Percentiles rank a stretch among this genome's conserved stretches.
Conservation (phyloP, 1,140 invertebrate species). For the Teleopsis dalmanni region DNA sequence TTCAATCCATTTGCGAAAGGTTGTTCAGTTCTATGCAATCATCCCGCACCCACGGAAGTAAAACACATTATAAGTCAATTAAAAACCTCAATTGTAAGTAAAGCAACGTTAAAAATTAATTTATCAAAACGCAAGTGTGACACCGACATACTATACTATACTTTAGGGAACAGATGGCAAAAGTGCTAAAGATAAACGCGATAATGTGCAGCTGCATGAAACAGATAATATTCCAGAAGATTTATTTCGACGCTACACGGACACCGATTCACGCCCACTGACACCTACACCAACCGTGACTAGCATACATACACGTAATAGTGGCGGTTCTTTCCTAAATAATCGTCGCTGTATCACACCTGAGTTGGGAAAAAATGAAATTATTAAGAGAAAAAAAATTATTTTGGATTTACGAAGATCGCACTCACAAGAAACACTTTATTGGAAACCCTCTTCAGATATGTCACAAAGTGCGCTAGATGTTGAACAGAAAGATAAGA, state of each 20-base stretch:
- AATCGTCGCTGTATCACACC: constrained; percentile 48
- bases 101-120: neutral
- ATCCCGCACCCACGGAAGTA: constrained; percentile 65
- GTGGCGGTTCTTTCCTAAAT: constrained; percentile 31
- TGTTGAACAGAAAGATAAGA: constrained; percentile 17
- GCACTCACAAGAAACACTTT: constrained; percentile 40
- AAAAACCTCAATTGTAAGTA: constrained; percentile 61
- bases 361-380: constrained; percentile 43
- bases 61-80: constrained; percentile 63
- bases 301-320: constrained; percentile 49
- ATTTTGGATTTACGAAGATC: constrained; percentile 36
- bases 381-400: constrained; percentile 40
- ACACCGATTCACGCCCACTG: constrained; percentile 68
- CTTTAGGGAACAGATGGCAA: constrained; percentile 12
- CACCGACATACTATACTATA: too few species aligned
- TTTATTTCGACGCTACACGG: constrained; percentile 61
- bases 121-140: too few species aligned
- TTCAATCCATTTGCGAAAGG: constrained; percentile 71
- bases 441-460: constrained; percentile 42
- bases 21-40: constrained; percentile 74
- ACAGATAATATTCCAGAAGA: constrained; percentile 51
- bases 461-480: constrained; percentile 31
- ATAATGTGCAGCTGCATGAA: constrained; percentile 16
- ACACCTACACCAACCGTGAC: constrained; percentile 65
- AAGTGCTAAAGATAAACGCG: constrained; percentile 12